These are phyloP conservation scores for Ceratina calcarata DNA, from an alignment of 1,140 invertebrate genomes.

Conservation along the genomic window DNA sequence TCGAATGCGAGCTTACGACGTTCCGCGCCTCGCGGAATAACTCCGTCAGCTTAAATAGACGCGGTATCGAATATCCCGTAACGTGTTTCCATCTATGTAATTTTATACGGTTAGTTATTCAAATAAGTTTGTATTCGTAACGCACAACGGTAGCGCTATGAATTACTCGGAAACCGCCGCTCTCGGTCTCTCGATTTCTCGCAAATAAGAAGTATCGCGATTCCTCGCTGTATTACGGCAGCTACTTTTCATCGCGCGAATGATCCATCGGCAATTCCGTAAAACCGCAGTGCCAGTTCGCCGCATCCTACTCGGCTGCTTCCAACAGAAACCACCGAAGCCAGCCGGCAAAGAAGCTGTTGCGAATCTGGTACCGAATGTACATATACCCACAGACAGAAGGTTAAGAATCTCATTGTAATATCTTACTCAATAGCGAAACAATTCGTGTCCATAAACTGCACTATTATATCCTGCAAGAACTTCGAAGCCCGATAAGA, in stretches of 20 bases:
- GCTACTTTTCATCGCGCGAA: slow-evolving; percentile 37
- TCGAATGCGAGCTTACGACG: neutral
- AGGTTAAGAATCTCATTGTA: too few species aligned
- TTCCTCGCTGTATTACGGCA: slow-evolving; percentile 3
- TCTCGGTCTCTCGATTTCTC: neutral
- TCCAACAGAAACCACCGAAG: neutral
- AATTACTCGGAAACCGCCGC: neutral
- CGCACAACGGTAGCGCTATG: neutral
- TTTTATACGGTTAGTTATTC: neutral
- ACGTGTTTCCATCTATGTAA: too few species aligned
- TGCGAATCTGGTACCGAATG: too few species aligned
- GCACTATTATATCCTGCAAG: neutral
- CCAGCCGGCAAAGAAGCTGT: neutral
- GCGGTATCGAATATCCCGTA: too few species aligned
- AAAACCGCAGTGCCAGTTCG: slow-evolving; percentile 33
- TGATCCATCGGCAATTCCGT: slow-evolving; percentile 12
- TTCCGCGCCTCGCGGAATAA: neutral
- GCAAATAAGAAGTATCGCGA: slow-evolving; percentile 5
- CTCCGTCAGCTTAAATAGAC: too few species aligned
- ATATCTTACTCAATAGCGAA: too few species aligned
- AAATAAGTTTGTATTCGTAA: neutral
- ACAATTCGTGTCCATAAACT: too few species aligned
- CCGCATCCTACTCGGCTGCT: slow-evolving; percentile 15
- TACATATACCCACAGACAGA: too few species aligned
- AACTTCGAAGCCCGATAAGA: neutral